Percentiles rank a stretch among this genome's conserved stretches.
Conservation (phyloP, 2,113 vertebrate genomes). For the Hippocampus comes region DNA sequence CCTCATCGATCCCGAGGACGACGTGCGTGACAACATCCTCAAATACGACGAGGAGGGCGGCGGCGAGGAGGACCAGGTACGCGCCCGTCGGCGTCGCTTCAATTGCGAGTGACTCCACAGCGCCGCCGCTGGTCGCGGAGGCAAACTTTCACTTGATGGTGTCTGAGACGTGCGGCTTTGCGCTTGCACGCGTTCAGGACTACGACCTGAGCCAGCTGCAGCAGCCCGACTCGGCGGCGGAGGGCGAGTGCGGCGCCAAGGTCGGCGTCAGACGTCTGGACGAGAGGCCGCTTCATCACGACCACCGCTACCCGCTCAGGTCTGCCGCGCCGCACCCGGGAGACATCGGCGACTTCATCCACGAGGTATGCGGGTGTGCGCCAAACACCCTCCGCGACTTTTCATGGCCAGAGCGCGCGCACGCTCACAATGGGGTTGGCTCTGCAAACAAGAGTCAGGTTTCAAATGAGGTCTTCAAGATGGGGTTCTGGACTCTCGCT, state of each 20-base stretch:
- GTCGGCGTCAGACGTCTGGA: constrained; percentile 91
- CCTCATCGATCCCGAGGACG: constrained; percentile 94
- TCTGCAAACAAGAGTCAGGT: not conserved
- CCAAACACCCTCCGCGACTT: too few species aligned
- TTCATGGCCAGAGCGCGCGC: too few species aligned
- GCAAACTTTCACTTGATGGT: too few species aligned
- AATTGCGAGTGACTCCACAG: too few species aligned
- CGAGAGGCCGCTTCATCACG: constrained; percentile 90
- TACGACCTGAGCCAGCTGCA: constrained; percentile 98
- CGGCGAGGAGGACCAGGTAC: constrained; percentile 79
- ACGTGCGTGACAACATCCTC: constrained; percentile 93
- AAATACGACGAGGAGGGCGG: constrained; percentile 96
- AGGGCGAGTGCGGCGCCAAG: constrained; percentile 90
- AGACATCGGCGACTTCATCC: constrained; percentile 98
- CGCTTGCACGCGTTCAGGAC: constrained; percentile 73
- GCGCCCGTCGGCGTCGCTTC: too few species aligned
- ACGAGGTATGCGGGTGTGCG: constrained; percentile 76
- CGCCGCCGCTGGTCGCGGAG: too few species aligned
- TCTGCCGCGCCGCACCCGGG: constrained; percentile 94
- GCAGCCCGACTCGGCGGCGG: constrained; percentile 91
- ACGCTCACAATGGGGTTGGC: too few species aligned
- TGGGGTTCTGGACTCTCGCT: too few species aligned
- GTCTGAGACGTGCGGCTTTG: not conserved
- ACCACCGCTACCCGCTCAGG: constrained; percentile 91
- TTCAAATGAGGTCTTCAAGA: not conserved